Percentiles rank a stretch among this genome's conserved stretches.
Evolutionary conservation across 2,113 vertebrate species (phyloP).

Genomic region (Rissa tridactyla): DNA sequence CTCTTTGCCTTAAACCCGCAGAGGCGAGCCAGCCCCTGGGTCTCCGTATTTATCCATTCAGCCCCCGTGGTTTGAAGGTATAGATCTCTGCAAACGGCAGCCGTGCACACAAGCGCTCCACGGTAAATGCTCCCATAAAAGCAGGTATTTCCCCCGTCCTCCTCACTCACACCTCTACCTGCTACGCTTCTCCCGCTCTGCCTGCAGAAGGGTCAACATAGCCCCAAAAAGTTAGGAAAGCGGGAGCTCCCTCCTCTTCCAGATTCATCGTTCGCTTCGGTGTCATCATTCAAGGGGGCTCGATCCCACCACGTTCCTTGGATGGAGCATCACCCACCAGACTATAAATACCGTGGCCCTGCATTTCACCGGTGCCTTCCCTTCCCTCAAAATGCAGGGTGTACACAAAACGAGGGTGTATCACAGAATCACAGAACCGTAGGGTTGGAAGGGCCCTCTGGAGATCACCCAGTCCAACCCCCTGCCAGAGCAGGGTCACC

Average conservation of each 20-base stretch:
- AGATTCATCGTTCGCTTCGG: rapidly evolving
- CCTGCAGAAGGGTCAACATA: background rate
- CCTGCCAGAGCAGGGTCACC: too few species aligned
- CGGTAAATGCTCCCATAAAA: background rate
- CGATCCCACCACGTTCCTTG: rapidly evolving
- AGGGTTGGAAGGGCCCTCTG: too few species aligned
- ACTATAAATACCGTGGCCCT: background rate
- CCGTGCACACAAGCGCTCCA: rapidly evolving
- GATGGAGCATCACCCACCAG: background rate
- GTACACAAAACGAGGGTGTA: background rate
- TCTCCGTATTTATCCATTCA: background rate
- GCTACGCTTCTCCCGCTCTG: background rate
- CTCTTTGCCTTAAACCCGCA: background rate
- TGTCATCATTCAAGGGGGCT: rapidly evolving
- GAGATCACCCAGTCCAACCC: too few species aligned
- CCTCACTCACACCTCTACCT: background rate
- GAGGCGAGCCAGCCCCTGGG: rapidly evolving
- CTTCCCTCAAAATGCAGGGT: rapidly evolving
- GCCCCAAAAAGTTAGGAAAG: background rate
- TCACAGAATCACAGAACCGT: too few species aligned
- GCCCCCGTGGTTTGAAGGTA: background rate
- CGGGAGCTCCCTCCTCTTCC: background rate
- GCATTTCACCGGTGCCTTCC: background rate
- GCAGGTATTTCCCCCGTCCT: background rate
- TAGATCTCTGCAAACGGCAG: background rate